Percentiles rank a stretch among this genome's conserved stretches.
Evolutionary conservation across 1,140 invertebrate species (phyloP).

Genomic region (Wiebesia pumilae): DNA sequence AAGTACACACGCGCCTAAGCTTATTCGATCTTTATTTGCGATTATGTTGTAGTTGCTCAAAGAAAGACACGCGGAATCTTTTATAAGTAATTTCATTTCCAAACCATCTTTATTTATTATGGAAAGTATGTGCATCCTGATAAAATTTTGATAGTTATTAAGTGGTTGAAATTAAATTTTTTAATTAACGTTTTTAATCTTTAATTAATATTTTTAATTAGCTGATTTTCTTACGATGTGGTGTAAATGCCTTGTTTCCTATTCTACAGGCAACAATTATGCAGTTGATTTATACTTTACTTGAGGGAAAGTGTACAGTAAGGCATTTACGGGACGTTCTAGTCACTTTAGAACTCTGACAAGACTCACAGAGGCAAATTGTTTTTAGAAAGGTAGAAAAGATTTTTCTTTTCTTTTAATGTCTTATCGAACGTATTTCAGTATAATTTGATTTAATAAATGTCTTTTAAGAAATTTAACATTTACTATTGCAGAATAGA

Average conservation of each 20-base stretch:
- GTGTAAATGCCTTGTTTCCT: neutral
- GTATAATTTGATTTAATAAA: neutral
- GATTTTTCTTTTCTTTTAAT: neutral
- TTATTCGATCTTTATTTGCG: neutral
- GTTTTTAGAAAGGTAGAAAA: slow-evolving; percentile 11
- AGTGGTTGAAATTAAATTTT: neutral
- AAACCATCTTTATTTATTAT: neutral
- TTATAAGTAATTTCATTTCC: neutral
- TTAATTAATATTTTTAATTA: neutral
- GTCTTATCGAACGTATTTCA: neutral
- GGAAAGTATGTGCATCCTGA: neutral
- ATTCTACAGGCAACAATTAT: neutral
- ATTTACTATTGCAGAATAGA: neutral
- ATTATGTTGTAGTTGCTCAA: neutral
- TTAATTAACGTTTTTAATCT: no score
- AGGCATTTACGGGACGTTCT: neutral
- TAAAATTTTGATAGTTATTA: neutral
- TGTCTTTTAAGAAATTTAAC: neutral
- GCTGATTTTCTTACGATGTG: neutral
- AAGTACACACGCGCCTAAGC: neutral
- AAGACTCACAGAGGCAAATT: neutral
- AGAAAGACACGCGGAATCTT: neutral
- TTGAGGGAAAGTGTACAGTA: neutral
- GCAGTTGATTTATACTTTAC: neutral
- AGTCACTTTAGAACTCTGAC: slow-evolving; percentile 8